A percentile compares a stretch with the other conserved stretches of the same genome.
Evolutionary conservation across 1,140 invertebrate species (phyloP).

Genomic region (Paralvinella palmiformis): DNA sequence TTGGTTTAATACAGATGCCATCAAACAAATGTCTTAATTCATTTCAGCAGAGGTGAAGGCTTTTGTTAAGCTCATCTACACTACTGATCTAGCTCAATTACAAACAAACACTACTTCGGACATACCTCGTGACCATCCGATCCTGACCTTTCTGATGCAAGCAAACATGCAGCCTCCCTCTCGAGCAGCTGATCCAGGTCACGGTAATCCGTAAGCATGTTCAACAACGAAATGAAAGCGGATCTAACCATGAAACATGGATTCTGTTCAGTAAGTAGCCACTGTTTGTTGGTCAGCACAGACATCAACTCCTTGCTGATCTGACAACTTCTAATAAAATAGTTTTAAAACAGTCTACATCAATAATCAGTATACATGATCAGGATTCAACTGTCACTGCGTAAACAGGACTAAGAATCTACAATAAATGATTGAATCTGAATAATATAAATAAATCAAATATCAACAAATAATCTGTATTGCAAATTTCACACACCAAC

Average conservation of each 20-base stretch:
- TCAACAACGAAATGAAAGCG: neutral
- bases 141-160: no score
- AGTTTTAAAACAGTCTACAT: neutral
- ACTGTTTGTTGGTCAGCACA: neutral
- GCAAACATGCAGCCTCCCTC: no score
- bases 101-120: no score
- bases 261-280: neutral
- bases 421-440: neutral
- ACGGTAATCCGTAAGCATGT: neutral
- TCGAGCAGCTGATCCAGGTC: no score
- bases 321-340: neutral
- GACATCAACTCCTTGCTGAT: neutral
- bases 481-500: neutral
- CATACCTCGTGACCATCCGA: no score
- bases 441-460: neutral
- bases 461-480: neutral
- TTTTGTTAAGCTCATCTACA: no score
- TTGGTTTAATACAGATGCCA: no score
- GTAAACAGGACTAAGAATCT: neutral
- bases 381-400: neutral
- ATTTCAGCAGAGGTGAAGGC: no score
- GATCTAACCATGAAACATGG: slow-evolving; percentile 10
- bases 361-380: neutral
- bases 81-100: no score
- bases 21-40: no score